phyloP scores from a whole-genome alignment of 2,797 vertebrate genomes.

The Phoeniculus purpureus region DNA sequence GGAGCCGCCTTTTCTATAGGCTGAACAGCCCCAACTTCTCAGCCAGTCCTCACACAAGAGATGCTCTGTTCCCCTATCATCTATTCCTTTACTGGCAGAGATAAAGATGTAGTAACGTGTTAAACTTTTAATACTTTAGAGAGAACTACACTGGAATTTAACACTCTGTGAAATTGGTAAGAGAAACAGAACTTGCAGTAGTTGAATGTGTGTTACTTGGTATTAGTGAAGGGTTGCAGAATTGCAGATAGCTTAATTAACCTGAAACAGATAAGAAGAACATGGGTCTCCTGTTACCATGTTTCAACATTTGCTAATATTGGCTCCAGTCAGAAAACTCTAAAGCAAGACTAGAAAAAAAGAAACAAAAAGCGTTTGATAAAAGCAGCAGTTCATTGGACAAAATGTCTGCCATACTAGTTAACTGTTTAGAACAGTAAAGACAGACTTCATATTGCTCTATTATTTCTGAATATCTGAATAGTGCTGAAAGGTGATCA shows the following conservation, averaged over 20 bases:
- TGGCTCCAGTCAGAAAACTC: background rate
- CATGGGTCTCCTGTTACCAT: background rate
- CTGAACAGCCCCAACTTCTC: no score
- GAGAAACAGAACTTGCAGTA: background rate
- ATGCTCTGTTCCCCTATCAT: no score
- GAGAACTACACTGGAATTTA: background rate
- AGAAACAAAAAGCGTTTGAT: background rate
- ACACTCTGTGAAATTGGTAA: background rate
- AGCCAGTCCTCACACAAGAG: no score
- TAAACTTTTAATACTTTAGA: background rate
- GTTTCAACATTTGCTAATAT: background rate
- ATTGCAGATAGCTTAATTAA: background rate
- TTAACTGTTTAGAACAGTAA: background rate
- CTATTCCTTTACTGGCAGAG: background rate
- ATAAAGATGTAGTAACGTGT: background rate
- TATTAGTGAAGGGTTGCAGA: background rate
- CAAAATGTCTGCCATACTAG: background rate
- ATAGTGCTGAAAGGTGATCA: background rate
- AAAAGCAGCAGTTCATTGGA: background rate
- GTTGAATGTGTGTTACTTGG: accelerated
- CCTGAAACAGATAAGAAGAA: background rate
- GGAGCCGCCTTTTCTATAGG: no score
- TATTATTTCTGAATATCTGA: background rate
- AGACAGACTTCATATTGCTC: background rate
- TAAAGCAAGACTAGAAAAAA: background rate